A percentile compares a stretch with the other conserved stretches of the same genome.
phyloP scores from a whole-genome alignment of 2,797 vertebrate genomes.

The Sus cebifrons region DNA sequence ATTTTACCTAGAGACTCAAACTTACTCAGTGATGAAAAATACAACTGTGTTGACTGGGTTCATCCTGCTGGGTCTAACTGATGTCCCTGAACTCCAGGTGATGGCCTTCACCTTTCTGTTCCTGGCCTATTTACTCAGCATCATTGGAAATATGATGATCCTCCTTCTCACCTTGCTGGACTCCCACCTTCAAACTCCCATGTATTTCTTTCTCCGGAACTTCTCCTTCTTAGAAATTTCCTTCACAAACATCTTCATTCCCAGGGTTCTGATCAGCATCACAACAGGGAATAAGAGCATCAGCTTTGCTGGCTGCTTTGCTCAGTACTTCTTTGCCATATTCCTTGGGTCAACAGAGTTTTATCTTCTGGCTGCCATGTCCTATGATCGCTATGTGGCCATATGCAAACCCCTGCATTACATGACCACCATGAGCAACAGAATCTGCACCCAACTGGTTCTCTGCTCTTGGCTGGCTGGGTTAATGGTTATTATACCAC shows the following conservation, averaged over 20 bases:
- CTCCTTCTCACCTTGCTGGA: slow-evolving; percentile 67
- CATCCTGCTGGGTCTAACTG: slow-evolving; percentile 77
- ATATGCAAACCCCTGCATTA: slow-evolving; percentile 69
- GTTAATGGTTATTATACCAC: slow-evolving; percentile 55
- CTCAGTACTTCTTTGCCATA: slow-evolving; percentile 75
- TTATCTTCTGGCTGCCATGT: slow-evolving; percentile 72
- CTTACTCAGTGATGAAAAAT: slow-evolving; percentile 69
- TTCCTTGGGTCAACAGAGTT: slow-evolving; percentile 68
- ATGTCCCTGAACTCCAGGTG: slow-evolving; percentile 58
- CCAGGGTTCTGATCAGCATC: slow-evolving; percentile 65
- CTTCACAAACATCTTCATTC: slow-evolving; percentile 65
- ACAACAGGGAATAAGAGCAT: slow-evolving; percentile 66
- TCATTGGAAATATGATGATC: slow-evolving; percentile 55
- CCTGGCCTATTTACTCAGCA: slow-evolving; percentile 58
- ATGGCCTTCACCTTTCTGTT: slow-evolving; percentile 65
- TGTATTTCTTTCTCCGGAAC: slow-evolving; percentile 76
- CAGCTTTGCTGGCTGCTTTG: slow-evolving; percentile 69
- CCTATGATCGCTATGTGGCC: slow-evolving; percentile 64
- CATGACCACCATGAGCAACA: slow-evolving; percentile 39
- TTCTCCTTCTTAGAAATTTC: slow-evolving; percentile 75
- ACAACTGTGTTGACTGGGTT: slow-evolving; percentile 74
- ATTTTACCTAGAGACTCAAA: slow-evolving; percentile 4
- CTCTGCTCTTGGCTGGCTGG: slow-evolving; percentile 73
- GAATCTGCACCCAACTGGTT: slow-evolving; percentile 46
- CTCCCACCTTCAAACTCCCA: slow-evolving; percentile 63